phyloP scores from a whole-genome alignment of 1,140 invertebrate genomes.

The Drosophila orosa region DNA sequence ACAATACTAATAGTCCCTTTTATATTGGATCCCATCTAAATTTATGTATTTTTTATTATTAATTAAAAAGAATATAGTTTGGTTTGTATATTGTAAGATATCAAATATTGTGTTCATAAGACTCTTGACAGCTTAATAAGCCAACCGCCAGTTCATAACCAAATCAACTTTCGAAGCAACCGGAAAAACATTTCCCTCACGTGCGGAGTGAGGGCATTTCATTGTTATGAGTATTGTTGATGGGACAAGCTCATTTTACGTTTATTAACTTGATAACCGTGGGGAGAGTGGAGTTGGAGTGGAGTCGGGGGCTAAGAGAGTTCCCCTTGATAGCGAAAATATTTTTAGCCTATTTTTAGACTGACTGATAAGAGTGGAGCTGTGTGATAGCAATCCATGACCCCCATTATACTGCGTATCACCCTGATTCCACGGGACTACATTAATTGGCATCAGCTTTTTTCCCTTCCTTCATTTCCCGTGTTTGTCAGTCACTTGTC shows the following conservation, averaged over 20 bases:
- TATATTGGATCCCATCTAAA: background rate
- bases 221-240: constrained; percentile 48
- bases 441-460: constrained; percentile 25
- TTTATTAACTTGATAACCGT: constrained; percentile 47
- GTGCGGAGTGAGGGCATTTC: constrained; percentile 25
- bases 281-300: background rate
- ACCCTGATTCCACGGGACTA: background rate
- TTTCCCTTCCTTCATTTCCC: constrained; percentile 29
- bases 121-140: background rate
- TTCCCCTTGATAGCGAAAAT: constrained; percentile 22
- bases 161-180: background rate
- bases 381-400: constrained; percentile 3
- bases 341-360: constrained; percentile 35
- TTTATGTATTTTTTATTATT: no score
- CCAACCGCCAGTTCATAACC: background rate
- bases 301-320: background rate
- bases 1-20: background rate
- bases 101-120: background rate
- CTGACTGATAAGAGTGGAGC: constrained; percentile 5
- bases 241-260: constrained; percentile 51
- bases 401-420: background rate
- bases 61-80: no score
- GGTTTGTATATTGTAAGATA: no score
- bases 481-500: constrained; percentile 42
- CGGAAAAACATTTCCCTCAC: constrained; percentile 18